Conservation (phyloP, 2,113 vertebrate species). For the Motacilla tschutschensis region DNA sequence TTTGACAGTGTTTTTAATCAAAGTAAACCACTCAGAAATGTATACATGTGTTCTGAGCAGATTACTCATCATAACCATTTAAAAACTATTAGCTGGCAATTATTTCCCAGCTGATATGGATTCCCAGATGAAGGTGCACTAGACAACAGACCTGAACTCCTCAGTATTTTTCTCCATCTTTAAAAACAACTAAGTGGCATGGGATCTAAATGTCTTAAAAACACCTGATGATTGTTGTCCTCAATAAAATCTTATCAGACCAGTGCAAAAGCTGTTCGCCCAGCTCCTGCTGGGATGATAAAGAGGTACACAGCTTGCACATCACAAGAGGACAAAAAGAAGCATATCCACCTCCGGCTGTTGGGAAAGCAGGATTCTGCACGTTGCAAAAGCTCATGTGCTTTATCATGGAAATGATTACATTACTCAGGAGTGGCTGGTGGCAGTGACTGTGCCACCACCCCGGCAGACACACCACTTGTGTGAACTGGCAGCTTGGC, state of each 20-base stretch:
- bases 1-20: not conserved
- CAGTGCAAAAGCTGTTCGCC: not conserved
- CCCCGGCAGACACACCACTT: not conserved
- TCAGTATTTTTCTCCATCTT: not conserved
- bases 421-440: not conserved
- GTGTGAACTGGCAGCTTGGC: not conserved
- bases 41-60: not conserved
- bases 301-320: not conserved
- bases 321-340: not conserved
- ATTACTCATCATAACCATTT: not conserved
- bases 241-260: not conserved
- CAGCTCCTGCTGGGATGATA: not conserved
- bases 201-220: not conserved
- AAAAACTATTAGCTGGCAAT: not conserved
- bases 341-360: not conserved
- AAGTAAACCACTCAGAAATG: not conserved
- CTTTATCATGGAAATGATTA: not conserved
- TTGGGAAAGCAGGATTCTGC: conserved; percentile 3
- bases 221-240: not conserved
- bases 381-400: not conserved
- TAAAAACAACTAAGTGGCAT: not conserved
- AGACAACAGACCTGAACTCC: not conserved
- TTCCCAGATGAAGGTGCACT: not conserved
- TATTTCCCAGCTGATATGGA: not conserved
- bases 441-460: not conserved